Base-by-base conservation (phyloP, 1,140 invertebrate species). In the Lerema accius region DNA sequence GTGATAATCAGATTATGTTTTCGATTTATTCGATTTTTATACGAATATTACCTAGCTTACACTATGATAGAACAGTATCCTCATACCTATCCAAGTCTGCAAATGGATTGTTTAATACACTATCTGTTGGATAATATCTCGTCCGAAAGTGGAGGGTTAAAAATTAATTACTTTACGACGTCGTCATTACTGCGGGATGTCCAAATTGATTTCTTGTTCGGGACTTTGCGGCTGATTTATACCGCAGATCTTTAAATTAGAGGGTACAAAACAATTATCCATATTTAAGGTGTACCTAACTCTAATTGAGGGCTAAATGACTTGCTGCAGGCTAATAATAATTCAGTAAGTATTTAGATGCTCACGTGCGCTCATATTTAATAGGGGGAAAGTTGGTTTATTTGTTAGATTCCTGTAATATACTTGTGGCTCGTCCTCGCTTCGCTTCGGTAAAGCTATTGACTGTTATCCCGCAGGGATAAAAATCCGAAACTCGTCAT, bases 251-350 rank as follows among this genome's bases (percentile, higher is more conserved):
- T 50, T 76, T 26, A 78, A 82, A 82, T 80, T 81, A 82, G 70
- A 76, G 71, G 73, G 67, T 65, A 69, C 71, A 72, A 73, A 73
- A 79, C 63, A 78, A 80, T 80, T 80, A 82, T 73, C 67, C 66
- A 67, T 73, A 72, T 78, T 80, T 81, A 78, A 79, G 68, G 73
- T 76, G 74, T 23, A n/a, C n/a, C n/a, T 78, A 69, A 66, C 60
- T 71, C 69, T 76, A 76, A 83, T 80, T 81, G 61, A 60, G 32
- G 62, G 53, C 43, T 37, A 63, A 56, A 63, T 37, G 63, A 56
- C 65, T 65, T 43, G 65, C 71, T 72, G 28, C 58, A 10, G 67
- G 76, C 67, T 55, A 42, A 15, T 26, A 55, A 55, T 42, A 55
- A 23, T 26, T 55, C 39, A 55, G 51, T 7, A 17, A 55, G 51